These are phyloP conservation scores for Alosa alosa DNA, from an alignment of 2,113 vertebrate species.

Conservation along the genomic window DNA sequence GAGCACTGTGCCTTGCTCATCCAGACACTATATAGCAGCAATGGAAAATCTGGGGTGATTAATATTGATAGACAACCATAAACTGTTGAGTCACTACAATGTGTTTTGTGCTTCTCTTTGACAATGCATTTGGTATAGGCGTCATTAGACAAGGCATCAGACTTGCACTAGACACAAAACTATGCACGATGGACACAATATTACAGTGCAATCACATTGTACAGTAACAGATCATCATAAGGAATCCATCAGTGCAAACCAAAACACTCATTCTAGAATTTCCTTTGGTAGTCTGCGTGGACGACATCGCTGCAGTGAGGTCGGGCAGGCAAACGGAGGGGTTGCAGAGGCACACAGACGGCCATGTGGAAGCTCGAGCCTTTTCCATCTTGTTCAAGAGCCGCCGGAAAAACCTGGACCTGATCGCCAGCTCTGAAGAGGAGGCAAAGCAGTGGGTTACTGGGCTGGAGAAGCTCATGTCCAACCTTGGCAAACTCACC, in stretches of 20 bases:
- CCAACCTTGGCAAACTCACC: slow-evolving; percentile 76
- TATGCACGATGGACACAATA: not conserved
- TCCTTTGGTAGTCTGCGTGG: slow-evolving; percentile 79
- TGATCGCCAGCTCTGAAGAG: slow-evolving; percentile 79
- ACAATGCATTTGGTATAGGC: too few relatives aligned
- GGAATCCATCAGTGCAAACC: not conserved
- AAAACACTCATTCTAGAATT: not conserved
- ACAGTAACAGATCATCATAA: not conserved
- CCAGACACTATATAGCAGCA: too few relatives aligned
- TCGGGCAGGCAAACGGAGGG: slow-evolving; percentile 87
- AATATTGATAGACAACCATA: too few relatives aligned
- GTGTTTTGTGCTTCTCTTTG: not conserved
- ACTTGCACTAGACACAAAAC: not conserved
- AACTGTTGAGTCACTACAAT: too few relatives aligned
- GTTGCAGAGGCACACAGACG: slow-evolving; percentile 84
- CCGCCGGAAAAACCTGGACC: slow-evolving; percentile 85
- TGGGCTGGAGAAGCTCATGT: slow-evolving; percentile 81
- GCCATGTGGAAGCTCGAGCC: slow-evolving; percentile 79
- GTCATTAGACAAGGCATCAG: too few relatives aligned
- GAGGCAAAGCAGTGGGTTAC: slow-evolving; percentile 86
- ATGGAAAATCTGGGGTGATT: too few relatives aligned
- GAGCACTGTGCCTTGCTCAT: not conserved
- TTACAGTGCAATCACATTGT: not conserved
- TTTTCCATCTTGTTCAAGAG: slow-evolving; percentile 95
- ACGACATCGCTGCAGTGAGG: slow-evolving; percentile 84